phyloP scores from a whole-genome alignment of 30 jellyfish, hydroid and myxozoan genomes.

The Catostylus mosaicus region DNA sequence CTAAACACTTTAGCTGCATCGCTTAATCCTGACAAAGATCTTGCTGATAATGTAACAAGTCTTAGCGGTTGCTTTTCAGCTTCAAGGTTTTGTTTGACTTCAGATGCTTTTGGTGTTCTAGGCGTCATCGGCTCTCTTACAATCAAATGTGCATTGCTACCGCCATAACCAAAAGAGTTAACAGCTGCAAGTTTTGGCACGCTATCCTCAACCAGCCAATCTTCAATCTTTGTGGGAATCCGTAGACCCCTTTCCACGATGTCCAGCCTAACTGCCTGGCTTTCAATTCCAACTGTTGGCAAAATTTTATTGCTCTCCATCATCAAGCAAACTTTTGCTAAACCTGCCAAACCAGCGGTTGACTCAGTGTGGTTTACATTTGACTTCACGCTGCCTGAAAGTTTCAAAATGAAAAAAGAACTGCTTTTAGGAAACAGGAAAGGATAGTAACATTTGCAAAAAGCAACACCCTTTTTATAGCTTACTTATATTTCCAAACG shows the following conservation, averaged over 20 bases:
- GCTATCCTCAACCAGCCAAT: conserved; percentile 45
- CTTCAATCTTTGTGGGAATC: conserved; percentile 11
- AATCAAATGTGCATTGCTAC: conserved; percentile 71
- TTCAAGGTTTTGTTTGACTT: background rate
- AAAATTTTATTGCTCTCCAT: conserved; percentile 24
- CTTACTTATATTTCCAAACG: too few relatives aligned
- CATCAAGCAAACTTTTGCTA: conserved; percentile 75
- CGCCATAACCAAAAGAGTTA: conserved; percentile 79
- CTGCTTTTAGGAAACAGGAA: background rate
- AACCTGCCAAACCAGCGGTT: conserved; percentile 80
- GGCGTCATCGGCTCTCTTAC: conserved; percentile 28
- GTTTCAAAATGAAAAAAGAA: background rate
- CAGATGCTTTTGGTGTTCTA: background rate
- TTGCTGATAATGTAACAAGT: conserved; percentile 48
- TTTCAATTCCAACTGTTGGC: conserved; percentile 67
- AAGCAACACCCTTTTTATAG: too few relatives aligned
- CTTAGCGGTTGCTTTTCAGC: conserved; percentile 13
- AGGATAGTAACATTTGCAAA: too few relatives aligned
- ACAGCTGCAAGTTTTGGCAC: conserved; percentile 56
- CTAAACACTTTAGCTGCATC: conserved; percentile 53
- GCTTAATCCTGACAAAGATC: conserved; percentile 37
- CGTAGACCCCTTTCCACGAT: conserved; percentile 49
- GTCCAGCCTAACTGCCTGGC: conserved; percentile 54
- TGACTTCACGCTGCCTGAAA: conserved; percentile 74
- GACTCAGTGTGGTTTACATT: conserved; percentile 79